Percentiles rank a stretch among this genome's conserved stretches.
Conservation (phyloP, 2,888 invertebrate genomes). For the Papilio elwesi region DNA sequence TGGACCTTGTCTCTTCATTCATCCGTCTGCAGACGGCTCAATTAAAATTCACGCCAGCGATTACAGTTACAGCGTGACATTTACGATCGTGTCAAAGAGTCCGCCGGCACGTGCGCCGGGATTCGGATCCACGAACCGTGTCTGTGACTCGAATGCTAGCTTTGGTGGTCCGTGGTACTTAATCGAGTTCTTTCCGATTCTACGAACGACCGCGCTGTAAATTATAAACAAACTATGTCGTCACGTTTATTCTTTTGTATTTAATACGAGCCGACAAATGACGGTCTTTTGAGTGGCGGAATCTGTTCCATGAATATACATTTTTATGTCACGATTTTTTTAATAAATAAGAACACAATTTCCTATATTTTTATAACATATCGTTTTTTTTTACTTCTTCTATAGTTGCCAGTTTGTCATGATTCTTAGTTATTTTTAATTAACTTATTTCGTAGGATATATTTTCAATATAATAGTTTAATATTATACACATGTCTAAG, state of each 20-base stretch:
- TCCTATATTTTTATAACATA: too few species aligned
- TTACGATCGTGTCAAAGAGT: slow-evolving; percentile 37
- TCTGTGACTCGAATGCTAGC: slow-evolving; percentile 36
- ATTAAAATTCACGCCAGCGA: slow-evolving; percentile 43
- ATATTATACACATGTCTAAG: too few species aligned
- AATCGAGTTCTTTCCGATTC: slow-evolving; percentile 29
- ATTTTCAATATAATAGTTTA: too few species aligned
- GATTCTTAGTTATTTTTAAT: too few species aligned
- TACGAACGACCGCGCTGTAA: slow-evolving; percentile 35
- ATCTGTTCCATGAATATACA: slow-evolving; percentile 1
- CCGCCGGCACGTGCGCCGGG: slow-evolving; percentile 35
- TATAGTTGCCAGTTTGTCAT: too few species aligned
- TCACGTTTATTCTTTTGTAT: slow-evolving; percentile 35
- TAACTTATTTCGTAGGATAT: too few species aligned
- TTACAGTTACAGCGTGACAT: slow-evolving; percentile 41
- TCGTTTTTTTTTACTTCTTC: too few species aligned
- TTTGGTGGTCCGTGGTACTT: slow-evolving; percentile 32
- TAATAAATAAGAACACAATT: background rate
- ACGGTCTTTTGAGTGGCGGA: background rate
- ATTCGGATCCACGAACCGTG: slow-evolving; percentile 24
- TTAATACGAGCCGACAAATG: slow-evolving; percentile 24
- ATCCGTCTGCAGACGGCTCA: slow-evolving; percentile 33
- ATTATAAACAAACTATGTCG: slow-evolving; percentile 37
- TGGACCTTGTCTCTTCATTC: slow-evolving; percentile 39
- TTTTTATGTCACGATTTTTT: background rate